Conservation (phyloP, 1,140 invertebrate species). For the Atta cephalotes region DNA sequence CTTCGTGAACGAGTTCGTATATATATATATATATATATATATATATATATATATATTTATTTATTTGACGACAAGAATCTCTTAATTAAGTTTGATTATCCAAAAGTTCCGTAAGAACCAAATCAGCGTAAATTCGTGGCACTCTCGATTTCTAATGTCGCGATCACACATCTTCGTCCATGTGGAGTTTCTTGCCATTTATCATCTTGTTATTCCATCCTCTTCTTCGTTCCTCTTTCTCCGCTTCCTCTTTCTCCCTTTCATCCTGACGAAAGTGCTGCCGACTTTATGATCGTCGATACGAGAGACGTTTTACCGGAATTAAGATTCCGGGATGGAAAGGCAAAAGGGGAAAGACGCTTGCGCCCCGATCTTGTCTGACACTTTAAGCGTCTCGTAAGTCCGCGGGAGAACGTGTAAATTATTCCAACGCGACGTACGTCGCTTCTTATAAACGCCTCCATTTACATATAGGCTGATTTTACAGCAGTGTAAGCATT, state of each 20-base stretch:
- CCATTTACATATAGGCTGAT: slow-evolving; percentile 57
- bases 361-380: slow-evolving; percentile 6
- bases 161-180: slow-evolving; percentile 27
- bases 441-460: slow-evolving; percentile 55
- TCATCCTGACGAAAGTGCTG: slow-evolving; percentile 10
- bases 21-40: neutral
- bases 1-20: slow-evolving; percentile 49
- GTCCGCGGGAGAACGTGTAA: slow-evolving; percentile 38
- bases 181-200: slow-evolving; percentile 19
- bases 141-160: slow-evolving; percentile 31
- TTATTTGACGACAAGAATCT: slow-evolving; percentile 51
- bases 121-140: slow-evolving; percentile 71
- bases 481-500: slow-evolving; percentile 32
- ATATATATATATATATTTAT: no score
- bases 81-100: slow-evolving; percentile 77
- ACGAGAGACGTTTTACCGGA: slow-evolving; percentile 69
- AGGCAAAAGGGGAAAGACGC: neutral
- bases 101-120: slow-evolving; percentile 66
- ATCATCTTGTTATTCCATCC: neutral
- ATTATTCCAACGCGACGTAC: slow-evolving; percentile 58
- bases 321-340: slow-evolving; percentile 69
- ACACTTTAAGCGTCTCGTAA: slow-evolving; percentile 62
- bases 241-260: neutral
- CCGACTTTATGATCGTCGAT: slow-evolving; percentile 72
- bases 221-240: neutral